Evolutionary conservation across 2,888 invertebrate species (phyloP).

Genomic region (Diloba caeruleocephala): DNA sequence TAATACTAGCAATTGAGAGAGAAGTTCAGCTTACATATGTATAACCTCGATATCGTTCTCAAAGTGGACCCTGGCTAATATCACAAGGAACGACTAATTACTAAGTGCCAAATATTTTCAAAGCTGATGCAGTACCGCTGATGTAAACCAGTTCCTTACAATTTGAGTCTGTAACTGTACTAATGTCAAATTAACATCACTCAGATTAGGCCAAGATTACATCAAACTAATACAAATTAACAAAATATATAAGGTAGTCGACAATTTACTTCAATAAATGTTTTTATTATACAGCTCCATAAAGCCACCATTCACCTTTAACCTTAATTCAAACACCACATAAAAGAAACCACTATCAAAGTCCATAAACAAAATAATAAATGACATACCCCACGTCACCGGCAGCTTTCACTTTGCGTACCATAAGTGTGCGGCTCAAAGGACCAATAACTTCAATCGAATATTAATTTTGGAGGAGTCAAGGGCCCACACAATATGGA

Average conservation of each 20-base stretch:
- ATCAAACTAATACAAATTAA: too few relatives aligned
- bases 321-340: neutral
- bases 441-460: conserved; percentile 69
- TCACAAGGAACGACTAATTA: conserved; percentile 54
- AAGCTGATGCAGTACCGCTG: conserved; percentile 23
- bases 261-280: too few relatives aligned
- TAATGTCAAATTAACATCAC: too few relatives aligned
- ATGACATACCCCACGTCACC: conserved; percentile 11
- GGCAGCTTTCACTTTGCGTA: conserved; percentile 16
- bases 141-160: too few relatives aligned
- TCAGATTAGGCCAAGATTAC: too few relatives aligned
- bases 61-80: conserved; percentile 8
- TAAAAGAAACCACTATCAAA: conserved; percentile 8
- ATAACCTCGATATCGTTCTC: neutral
- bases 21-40: too few relatives aligned
- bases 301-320: neutral
- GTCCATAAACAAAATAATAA: conserved; percentile 10
- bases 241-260: too few relatives aligned
- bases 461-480: conserved; percentile 70
- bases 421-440: conserved; percentile 25
- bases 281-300: neutral
- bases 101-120: conserved; percentile 61
- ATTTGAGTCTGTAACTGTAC: too few relatives aligned
- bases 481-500: conserved; percentile 65
- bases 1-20: too few relatives aligned